Base-by-base conservation (phyloP, 2,797 vertebrate genomes). In the Sciurus vulgaris region DNA sequence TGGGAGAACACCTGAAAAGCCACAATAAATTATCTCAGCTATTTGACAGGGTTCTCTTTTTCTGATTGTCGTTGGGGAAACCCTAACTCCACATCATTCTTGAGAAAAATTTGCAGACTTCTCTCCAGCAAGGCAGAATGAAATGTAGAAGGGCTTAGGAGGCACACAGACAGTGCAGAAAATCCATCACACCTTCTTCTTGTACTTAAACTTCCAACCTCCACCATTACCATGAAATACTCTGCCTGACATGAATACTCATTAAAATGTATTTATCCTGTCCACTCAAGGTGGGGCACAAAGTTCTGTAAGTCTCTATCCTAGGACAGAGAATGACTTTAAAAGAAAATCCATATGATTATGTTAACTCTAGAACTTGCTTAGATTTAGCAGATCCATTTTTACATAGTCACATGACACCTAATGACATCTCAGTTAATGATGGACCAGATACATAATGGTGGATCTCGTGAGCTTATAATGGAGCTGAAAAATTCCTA, bases 151-250 rank as follows among this genome's bases (percentile, higher is more conserved):
- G 26, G 18, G 44, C 5, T 17, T 24, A 72, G 10, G 9, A 38
- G 9, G 14, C 35, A 35, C n/a, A 54, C 17, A 73, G 63, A 91
- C 8, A 7, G n/a, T 11, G 47, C 13, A 24, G 69, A 24, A 63
- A 30, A 74, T 4, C 14, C 22, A 24, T 14, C 38, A 15, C 44
- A 33, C 1, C 2, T 2, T 70, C 41, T 77, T 11, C 4, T 22
- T 28, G 4, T 56, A 56, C 24, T 59, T 70, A 67, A 54, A 24
- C n/a, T 51, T 73, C 61, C 9, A 17, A 35, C 24, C 24, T 20
- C 10, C 14, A 56, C 63, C 4, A 24, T 17, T 5, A 2, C 35
- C 8, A 8, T 1, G 0, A 22, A 9, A 26, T 0, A 0, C 15
- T 65, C 44, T 47, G 61, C 10, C n/a, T 26, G 35, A 33, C 26